These are phyloP conservation scores for Calliphora vomitoria DNA, from an alignment of 2,888 invertebrate genomes.

Conservation along the genomic window DNA sequence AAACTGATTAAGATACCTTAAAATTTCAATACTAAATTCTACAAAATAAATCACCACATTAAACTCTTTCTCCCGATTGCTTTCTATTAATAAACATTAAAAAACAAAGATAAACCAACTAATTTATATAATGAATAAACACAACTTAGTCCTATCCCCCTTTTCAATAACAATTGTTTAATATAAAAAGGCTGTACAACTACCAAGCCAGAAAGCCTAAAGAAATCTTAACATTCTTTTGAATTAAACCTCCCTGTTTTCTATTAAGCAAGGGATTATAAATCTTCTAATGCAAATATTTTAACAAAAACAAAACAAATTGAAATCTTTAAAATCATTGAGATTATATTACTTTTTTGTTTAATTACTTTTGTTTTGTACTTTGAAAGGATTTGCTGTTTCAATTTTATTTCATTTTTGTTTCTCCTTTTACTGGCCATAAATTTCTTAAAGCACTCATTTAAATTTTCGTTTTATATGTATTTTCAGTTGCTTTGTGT, in stretches of 20 bases:
- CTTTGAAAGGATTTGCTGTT: background rate
- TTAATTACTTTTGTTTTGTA: slow-evolving; percentile 6
- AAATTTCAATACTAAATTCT: too few species aligned
- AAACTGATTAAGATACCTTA: too few species aligned
- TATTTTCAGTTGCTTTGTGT: background rate
- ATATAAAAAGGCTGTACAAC: background rate
- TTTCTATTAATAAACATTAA: too few species aligned
- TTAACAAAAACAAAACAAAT: background rate
- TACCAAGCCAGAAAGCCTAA: background rate
- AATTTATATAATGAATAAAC: too few species aligned
- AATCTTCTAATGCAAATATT: background rate
- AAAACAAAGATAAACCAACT: too few species aligned
- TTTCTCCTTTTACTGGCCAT: background rate
- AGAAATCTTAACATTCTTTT: background rate
- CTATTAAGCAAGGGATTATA: background rate
- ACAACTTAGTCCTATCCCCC: background rate
- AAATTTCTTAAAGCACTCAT: background rate
- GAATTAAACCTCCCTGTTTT: background rate
- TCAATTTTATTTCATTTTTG: background rate
- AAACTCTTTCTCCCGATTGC: too few species aligned
- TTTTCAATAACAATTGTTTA: background rate
- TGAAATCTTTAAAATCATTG: slow-evolving; percentile 4
- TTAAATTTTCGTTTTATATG: background rate
- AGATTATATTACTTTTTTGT: background rate
- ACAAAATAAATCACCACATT: too few species aligned